phyloP scores from a whole-genome alignment of 2,797 vertebrate genomes.

The Falco columbarius region DNA sequence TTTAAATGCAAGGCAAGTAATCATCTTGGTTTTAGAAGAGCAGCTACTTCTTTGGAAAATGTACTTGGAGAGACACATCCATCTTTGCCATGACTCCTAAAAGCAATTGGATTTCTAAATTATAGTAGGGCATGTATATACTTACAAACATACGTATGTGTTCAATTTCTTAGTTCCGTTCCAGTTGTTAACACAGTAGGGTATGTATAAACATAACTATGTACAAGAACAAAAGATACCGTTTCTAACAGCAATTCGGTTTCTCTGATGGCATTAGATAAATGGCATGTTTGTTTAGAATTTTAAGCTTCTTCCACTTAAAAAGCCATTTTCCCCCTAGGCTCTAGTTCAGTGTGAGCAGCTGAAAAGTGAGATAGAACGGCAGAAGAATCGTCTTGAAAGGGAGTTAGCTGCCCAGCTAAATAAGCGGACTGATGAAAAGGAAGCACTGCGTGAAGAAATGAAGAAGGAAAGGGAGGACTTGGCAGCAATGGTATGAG shows the following conservation, averaged over 20 bases:
- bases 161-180: not conserved
- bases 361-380: conserved; percentile 84
- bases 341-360: conserved; percentile 87
- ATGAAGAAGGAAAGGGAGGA: conserved; percentile 83
- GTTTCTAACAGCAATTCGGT: not conserved
- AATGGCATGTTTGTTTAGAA: not conserved
- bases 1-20: not conserved
- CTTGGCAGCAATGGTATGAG: conserved; percentile 79
- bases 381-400: conserved; percentile 83
- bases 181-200: not conserved
- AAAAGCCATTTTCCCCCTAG: conserved; percentile 67
- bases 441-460: conserved; percentile 80
- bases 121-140: not conserved
- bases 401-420: conserved; percentile 81
- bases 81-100: not conserved
- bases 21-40: not conserved
- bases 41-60: not conserved
- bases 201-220: not conserved
- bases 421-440: conserved; percentile 81
- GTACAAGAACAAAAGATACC: fast-evolving
- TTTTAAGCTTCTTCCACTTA: not conserved
- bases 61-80: not conserved
- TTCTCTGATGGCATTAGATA: not conserved
- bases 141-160: not conserved
- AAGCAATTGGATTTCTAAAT: not conserved